phyloP scores from a whole-genome alignment of 1,140 invertebrate genomes.

The Aphelinus atriplicis region DNA sequence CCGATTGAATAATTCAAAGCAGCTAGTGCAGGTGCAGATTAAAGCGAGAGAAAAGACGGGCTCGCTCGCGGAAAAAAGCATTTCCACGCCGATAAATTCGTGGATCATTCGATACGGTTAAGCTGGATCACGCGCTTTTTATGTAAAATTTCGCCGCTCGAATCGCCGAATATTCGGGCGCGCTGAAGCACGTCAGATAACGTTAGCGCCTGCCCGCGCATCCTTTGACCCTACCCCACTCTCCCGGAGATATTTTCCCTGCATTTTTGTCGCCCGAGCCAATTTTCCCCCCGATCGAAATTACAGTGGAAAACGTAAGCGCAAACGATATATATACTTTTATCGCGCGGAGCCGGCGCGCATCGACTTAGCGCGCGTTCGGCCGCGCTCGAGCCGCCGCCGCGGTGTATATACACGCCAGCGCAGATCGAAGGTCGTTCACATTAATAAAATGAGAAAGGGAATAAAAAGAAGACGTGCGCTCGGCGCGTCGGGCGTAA shows the following conservation, averaged over 20 bases:
- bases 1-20: slow-evolving; percentile 39
- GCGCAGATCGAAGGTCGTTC: slow-evolving; percentile 18
- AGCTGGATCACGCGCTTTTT: slow-evolving; percentile 7
- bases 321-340: not conserved
- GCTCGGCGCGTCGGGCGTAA: not conserved
- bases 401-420: too few species aligned
- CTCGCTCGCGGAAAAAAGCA: slow-evolving; percentile 8
- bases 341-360: not conserved
- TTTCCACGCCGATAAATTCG: slow-evolving; percentile 37
- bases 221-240: not conserved
- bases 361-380: not conserved
- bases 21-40: slow-evolving; percentile 20
- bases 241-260: not conserved
- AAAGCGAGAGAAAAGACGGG: slow-evolving; percentile 24
- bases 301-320: not conserved
- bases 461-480: not conserved
- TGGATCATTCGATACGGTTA: slow-evolving; percentile 34
- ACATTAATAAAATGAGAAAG: slow-evolving; percentile 10
- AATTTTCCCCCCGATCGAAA: slow-evolving; percentile 10
- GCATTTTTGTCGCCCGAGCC: not conserved
- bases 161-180: not conserved
- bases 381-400: too few species aligned
- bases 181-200: slow-evolving; percentile 4
- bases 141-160: slow-evolving; percentile 23
- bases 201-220: not conserved